Conservation (phyloP, 1,140 invertebrate genomes). For the Potamilus streckersoni region DNA sequence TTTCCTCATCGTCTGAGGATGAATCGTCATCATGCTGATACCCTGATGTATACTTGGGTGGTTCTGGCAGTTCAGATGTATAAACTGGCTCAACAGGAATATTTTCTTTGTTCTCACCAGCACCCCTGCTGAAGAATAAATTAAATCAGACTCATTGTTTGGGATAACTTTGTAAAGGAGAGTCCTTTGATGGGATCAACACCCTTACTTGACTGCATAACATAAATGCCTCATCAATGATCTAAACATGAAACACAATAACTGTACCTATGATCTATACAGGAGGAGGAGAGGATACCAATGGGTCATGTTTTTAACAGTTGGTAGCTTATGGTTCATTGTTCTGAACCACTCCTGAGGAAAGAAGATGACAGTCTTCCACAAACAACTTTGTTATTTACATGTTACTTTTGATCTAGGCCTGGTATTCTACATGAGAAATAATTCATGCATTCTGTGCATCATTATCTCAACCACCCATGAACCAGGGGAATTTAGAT, state of each 20-base stretch:
- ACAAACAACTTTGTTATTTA: too few relatives aligned
- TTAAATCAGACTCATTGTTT: background rate
- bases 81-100: slow-evolving; percentile 19
- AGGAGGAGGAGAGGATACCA: slow-evolving; percentile 21
- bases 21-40: slow-evolving; percentile 42
- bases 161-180: background rate
- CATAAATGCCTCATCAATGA: too few relatives aligned
- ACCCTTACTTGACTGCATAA: background rate
- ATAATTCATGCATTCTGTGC: too few relatives aligned
- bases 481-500: too few relatives aligned
- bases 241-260: too few relatives aligned
- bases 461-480: too few relatives aligned
- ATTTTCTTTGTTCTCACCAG: slow-evolving; percentile 53
- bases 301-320: slow-evolving; percentile 2
- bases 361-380: too few relatives aligned
- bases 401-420: too few relatives aligned
- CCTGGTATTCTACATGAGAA: too few relatives aligned
- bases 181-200: background rate
- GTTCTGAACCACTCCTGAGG: too few relatives aligned
- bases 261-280: background rate
- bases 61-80: slow-evolving; percentile 31
- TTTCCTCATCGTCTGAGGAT: slow-evolving; percentile 66
- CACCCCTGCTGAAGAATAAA: slow-evolving; percentile 1
- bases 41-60: slow-evolving; percentile 34
- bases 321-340: too few relatives aligned